Base-by-base conservation (phyloP, 2,888 invertebrate genomes). In the Patella pellucida region DNA sequence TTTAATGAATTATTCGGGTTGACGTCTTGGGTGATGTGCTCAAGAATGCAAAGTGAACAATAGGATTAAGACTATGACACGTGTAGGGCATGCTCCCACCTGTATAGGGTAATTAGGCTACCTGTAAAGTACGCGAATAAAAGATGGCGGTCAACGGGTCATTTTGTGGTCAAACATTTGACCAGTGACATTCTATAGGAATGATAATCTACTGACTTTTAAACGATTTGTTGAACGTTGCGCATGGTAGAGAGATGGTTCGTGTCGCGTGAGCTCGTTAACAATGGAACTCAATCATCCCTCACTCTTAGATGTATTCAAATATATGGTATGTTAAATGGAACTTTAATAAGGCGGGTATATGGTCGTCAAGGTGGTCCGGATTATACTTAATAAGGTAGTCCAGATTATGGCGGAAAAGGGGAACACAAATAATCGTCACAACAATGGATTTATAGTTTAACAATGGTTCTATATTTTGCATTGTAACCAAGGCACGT, bases 1-100 rank as follows among this genome's bases (percentile, higher is more conserved):
- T 41, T 41, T 41, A 41, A 41, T 41, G 41, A 41, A 9, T 41
- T 41, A 41, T 9, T 41, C 41, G 41, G 41, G 41, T 41, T 41
- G 41, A 41, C 41, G 41, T 41, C 41, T 41, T 41, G 41, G 41
- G 9, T 41, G 41, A 41, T 41, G 41, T 62, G 62, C 23, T 12
- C 19, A 23, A 23, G 62, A 15, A 62, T 62, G 19, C 62, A 62
- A 19, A 12, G 11, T 19, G 14, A 62, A 62, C 23, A 62, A 62
- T 62, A 14, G 62, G 62, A 62, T 62, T 62, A 62, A 62, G 14
- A 41, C 11, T 23, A 62, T 62, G 62, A 62, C 62, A 62, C 62
- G 62, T 62, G 62, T 62, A 62, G 19, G 62, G 62, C 62, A 23
- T 62, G 62, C 62, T 62, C 62, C 23, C 14, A 62, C 62, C 19